Conservation (phyloP, 2,888 invertebrate species). For the Zaprionus obscuricornis region DNA sequence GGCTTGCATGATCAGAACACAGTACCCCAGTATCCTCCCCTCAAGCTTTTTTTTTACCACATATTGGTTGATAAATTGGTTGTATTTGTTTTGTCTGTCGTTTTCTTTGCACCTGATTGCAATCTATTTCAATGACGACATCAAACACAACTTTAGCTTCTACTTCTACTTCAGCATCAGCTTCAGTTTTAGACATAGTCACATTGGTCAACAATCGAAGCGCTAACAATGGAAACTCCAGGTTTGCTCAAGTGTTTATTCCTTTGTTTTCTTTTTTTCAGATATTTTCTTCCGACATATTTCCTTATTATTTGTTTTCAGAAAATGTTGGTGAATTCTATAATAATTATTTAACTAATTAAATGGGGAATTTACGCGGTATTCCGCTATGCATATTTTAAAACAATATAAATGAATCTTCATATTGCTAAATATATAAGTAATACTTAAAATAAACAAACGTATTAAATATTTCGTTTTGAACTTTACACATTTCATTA, state of each 20-base stretch:
- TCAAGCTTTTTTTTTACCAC: background rate
- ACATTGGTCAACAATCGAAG: slow-evolving; percentile 48
- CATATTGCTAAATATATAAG: too few relatives aligned
- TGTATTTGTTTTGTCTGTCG: slow-evolving; percentile 2
- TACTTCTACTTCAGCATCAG: too few relatives aligned
- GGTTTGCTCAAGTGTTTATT: slow-evolving; percentile 34
- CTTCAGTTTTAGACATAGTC: too few relatives aligned
- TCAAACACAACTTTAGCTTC: too few relatives aligned
- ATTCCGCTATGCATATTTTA: too few relatives aligned
- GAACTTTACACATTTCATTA: too few relatives aligned
- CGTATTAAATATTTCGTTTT: too few relatives aligned
- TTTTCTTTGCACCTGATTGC: slow-evolving; percentile 54
- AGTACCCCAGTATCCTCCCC: slow-evolving; percentile 5
- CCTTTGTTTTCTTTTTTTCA: slow-evolving; percentile 1
- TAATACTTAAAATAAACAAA: too few relatives aligned
- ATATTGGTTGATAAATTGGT: slow-evolving; percentile 33
- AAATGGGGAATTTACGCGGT: too few relatives aligned
- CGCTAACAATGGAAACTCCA: slow-evolving; percentile 3
- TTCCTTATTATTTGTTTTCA: background rate
- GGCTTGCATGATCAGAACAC: slow-evolving; percentile 36
- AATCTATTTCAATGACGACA: slow-evolving; percentile 51
- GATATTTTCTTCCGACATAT: background rate
- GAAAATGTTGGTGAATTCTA: background rate
- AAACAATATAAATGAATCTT: too few relatives aligned
- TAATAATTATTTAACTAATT: too few relatives aligned